These are phyloP conservation scores for Phocides pigmalion DNA, from an alignment of 1,140 invertebrate genomes.

Conservation along the genomic window DNA sequence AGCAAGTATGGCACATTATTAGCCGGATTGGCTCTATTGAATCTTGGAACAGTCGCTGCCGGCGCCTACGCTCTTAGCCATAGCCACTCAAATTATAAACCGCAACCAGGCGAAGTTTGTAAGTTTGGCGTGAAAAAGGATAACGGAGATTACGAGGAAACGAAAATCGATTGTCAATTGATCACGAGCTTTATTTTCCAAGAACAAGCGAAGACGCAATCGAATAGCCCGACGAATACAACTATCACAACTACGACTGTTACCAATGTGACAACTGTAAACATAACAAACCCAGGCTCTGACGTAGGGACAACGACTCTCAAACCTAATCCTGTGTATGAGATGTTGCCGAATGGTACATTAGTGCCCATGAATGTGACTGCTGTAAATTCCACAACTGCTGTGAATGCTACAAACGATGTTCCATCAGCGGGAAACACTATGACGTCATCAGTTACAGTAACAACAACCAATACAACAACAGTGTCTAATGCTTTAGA, in stretches of 20 bases:
- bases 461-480: conserved; percentile 67
- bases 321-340: conserved; percentile 45
- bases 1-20: conserved; percentile 75
- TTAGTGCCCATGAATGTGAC: conserved; percentile 61
- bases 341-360: conserved; percentile 68
- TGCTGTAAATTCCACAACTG: conserved; percentile 36
- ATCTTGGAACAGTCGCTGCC: conserved; percentile 68
- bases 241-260: conserved; percentile 58
- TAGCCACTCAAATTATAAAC: conserved; percentile 52
- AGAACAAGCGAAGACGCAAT: conserved; percentile 55
- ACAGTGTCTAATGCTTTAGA: conserved; percentile 67
- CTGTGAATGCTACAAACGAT: conserved; percentile 35
- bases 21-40: conserved; percentile 69
- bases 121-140: conserved; percentile 72
- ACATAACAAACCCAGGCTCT: conserved; percentile 44
- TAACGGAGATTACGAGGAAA: conserved; percentile 76
- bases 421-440: conserved; percentile 38
- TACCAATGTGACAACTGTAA: conserved; percentile 66
- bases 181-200: conserved; percentile 71
- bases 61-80: conserved; percentile 61
- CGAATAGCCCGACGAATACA: conserved; percentile 48
- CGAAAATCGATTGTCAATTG: conserved; percentile 71
- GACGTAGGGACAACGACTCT: conserved; percentile 15
- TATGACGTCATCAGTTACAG: conserved; percentile 57
- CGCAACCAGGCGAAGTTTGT: conserved; percentile 66